These are phyloP conservation scores for Hydractinia echinata DNA, from an alignment of 30 jellyfish, hydroid and myxozoan genomes.

Conservation along the genomic window DNA sequence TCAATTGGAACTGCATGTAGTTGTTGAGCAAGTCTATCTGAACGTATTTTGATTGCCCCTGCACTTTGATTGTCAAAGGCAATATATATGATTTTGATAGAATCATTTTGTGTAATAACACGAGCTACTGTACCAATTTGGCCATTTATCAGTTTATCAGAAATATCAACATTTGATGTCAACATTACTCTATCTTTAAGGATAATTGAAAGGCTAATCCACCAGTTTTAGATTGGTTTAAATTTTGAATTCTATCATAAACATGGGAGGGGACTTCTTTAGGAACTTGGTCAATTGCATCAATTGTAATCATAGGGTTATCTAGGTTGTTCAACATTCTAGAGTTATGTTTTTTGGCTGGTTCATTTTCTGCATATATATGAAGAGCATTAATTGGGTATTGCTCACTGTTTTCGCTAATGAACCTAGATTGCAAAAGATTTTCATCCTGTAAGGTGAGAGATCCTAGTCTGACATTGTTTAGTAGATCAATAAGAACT, in stretches of 20 bases:
- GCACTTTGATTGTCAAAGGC: too few relatives aligned
- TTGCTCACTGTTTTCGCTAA: background rate
- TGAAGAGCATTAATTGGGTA: slow-evolving; percentile 1
- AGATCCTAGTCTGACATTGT: background rate
- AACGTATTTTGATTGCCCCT: too few relatives aligned
- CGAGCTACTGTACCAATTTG: too few relatives aligned
- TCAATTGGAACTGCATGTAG: too few relatives aligned
- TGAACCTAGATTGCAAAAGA: background rate
- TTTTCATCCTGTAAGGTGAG: background rate
- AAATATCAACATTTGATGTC: too few relatives aligned
- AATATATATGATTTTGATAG: too few relatives aligned
- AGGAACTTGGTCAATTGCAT: slow-evolving; percentile 11
- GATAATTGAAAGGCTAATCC: too few relatives aligned
- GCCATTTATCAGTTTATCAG: too few relatives aligned
- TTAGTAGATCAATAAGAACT: background rate
- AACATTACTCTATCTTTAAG: too few relatives aligned
- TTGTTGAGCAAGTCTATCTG: too few relatives aligned
- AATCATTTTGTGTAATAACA: too few relatives aligned
- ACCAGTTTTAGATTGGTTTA: background rate
- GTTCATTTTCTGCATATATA: slow-evolving; percentile 9
- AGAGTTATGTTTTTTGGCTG: background rate
- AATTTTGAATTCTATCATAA: background rate
- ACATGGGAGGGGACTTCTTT: slow-evolving; percentile 4
- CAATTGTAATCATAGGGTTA: background rate
- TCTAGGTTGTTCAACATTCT: background rate